Percentiles rank a stretch among this genome's conserved stretches.
These are phyloP conservation scores for Hippocampus mohnikei DNA, from an alignment of 2,113 vertebrate species.

Conservation along the genomic window DNA sequence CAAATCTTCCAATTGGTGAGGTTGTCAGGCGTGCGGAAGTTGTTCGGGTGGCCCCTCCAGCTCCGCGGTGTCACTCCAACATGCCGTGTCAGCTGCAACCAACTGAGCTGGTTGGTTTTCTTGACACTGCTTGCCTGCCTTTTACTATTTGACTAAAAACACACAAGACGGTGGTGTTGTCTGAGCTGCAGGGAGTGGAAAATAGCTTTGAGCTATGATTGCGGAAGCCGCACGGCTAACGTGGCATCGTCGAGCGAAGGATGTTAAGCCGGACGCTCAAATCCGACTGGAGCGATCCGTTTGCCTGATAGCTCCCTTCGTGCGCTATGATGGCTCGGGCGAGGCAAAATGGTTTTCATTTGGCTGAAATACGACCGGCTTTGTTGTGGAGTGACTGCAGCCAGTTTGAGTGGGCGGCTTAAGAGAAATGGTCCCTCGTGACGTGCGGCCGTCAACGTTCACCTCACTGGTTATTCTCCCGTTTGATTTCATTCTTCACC, in stretches of 20 bases:
- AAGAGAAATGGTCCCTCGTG: background rate
- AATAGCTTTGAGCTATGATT: slow-evolving; percentile 42
- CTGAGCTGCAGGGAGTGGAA: slow-evolving; percentile 32
- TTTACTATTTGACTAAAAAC: slow-evolving; percentile 48
- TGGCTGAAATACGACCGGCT: slow-evolving; percentile 21
- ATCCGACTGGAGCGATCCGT: slow-evolving; percentile 55
- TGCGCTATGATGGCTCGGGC: slow-evolving; percentile 40
- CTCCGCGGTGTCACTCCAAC: slow-evolving; percentile 21
- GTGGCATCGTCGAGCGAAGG: slow-evolving; percentile 28
- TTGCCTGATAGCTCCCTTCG: slow-evolving; percentile 44
- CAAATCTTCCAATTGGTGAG: background rate
- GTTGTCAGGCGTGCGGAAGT: background rate
- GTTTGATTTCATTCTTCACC: slow-evolving; percentile 15
- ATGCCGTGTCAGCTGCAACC: slow-evolving; percentile 51
- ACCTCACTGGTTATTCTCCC: slow-evolving; percentile 15
- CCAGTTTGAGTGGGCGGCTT: slow-evolving; percentile 28
- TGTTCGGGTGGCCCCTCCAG: slow-evolving; percentile 2
- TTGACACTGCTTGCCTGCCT: slow-evolving; percentile 43
- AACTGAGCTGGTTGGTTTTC: slow-evolving; percentile 52
- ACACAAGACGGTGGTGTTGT: slow-evolving; percentile 27
- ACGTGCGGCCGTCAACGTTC: slow-evolving; percentile 7
- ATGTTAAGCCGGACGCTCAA: slow-evolving; percentile 40
- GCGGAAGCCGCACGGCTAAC: slow-evolving; percentile 41
- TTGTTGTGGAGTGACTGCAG: slow-evolving; percentile 16
- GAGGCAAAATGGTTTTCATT: slow-evolving; percentile 19